Evolutionary conservation across 2,888 invertebrate genomes (phyloP).

Genomic region (Balanococcus diminutus): DNA sequence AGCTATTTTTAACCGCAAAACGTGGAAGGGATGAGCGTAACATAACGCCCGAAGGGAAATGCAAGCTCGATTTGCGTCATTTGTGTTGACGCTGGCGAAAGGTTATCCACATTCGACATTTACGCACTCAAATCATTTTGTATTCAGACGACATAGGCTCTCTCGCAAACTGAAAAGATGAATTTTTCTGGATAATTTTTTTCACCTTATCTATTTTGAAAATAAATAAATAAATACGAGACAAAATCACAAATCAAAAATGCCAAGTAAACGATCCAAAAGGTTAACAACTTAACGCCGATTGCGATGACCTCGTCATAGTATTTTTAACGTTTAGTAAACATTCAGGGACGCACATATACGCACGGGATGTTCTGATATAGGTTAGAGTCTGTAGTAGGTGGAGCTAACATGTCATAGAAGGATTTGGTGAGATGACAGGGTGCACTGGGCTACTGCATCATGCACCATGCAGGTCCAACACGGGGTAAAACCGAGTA

Average conservation of each 20-base stretch:
- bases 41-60: neutral
- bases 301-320: slow-evolving; percentile 20
- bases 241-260: slow-evolving; percentile 20
- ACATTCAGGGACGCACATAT: neutral
- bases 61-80: slow-evolving; percentile 16
- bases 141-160: neutral
- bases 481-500: neutral
- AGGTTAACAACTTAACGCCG: slow-evolving; percentile 15
- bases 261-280: neutral
- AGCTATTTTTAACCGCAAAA: slow-evolving; percentile 13
- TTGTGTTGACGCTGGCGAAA: neutral
- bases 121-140: neutral
- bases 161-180: too few species aligned
- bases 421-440: neutral
- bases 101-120: slow-evolving; percentile 2
- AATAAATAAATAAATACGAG: neutral
- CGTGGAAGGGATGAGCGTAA: neutral
- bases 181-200: neutral
- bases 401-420: neutral
- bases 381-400: neutral
- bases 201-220: neutral
- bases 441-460: neutral
- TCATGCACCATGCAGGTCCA: too few species aligned
- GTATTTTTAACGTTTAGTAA: slow-evolving; percentile 21
- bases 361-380: neutral